Percentiles rank a stretch among this genome's conserved stretches.
Evolutionary conservation across 2,888 invertebrate genomes (phyloP).

Genomic region (Liodrosophila aerea): DNA sequence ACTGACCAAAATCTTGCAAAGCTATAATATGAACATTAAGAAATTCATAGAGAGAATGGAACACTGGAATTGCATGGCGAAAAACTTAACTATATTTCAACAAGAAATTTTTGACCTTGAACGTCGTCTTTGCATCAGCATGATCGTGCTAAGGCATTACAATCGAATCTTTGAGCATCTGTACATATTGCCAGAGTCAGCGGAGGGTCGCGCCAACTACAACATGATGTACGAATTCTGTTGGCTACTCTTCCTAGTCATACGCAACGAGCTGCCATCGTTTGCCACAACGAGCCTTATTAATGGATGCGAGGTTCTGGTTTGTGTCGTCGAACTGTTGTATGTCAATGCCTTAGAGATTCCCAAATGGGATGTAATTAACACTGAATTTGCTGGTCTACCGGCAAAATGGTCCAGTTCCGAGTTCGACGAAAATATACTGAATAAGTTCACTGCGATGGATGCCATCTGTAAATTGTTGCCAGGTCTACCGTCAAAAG

Average conservation of each 20-base stretch:
- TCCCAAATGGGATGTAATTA: constrained; percentile 39
- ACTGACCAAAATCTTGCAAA: constrained; percentile 46
- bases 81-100: constrained; percentile 34
- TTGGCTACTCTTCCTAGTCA: constrained; percentile 56
- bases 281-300: constrained; percentile 39
- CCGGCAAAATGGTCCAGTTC: constrained; percentile 44
- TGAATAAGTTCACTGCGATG: constrained; percentile 42
- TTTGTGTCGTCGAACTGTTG: constrained; percentile 58
- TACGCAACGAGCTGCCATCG: constrained; percentile 54
- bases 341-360: constrained; percentile 60
- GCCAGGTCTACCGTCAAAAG: constrained; percentile 39
- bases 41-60: constrained; percentile 51
- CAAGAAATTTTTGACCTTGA: constrained; percentile 42
- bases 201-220: constrained; percentile 34
- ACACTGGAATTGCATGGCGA: constrained; percentile 53
- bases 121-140: constrained; percentile 39
- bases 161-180: constrained; percentile 47
- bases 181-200: constrained; percentile 34
- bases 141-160: constrained; percentile 43
- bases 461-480: constrained; percentile 37
- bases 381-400: constrained; percentile 39
- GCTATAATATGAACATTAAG: constrained; percentile 46
- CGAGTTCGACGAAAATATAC: constrained; percentile 27
- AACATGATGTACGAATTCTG: constrained; percentile 58
- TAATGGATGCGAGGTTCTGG: constrained; percentile 50